phyloP scores from a whole-genome alignment of 2,797 vertebrate species.

The Buphagus erythrorhynchus region DNA sequence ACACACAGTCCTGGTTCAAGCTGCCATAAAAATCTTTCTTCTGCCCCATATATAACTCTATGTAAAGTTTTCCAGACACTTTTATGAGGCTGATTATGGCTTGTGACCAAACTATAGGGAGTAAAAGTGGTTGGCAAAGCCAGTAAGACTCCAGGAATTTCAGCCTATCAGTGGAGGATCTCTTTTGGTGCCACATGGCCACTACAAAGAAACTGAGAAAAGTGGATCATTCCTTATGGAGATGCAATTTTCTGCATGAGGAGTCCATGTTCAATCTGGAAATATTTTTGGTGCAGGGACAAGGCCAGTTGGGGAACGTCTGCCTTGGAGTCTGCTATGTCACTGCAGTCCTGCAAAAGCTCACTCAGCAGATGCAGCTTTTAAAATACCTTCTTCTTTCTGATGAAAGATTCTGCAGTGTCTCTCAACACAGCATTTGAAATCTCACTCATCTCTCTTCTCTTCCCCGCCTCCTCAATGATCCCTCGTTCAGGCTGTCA shows the following conservation, averaged over 20 bases:
- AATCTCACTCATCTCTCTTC: neutral
- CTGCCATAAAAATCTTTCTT: neutral
- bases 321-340: accelerated
- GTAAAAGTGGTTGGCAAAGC: neutral
- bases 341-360: neutral
- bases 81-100: neutral
- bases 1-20: neutral
- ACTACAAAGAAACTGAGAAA: neutral
- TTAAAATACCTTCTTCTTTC: neutral
- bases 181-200: neutral
- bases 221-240: neutral
- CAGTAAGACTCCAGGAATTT: neutral
- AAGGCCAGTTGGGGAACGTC: neutral
- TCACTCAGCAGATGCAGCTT: constrained; percentile 9
- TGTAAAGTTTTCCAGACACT: neutral
- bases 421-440: neutral
- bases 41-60: neutral
- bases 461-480: neutral
- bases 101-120: neutral
- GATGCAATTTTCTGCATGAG: neutral
- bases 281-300: neutral
- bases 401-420: neutral
- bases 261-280: neutral
- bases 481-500: neutral
- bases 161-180: neutral